Conservation (phyloP, 1,140 invertebrate genomes). For the Caenorhabditis remanei region DNA sequence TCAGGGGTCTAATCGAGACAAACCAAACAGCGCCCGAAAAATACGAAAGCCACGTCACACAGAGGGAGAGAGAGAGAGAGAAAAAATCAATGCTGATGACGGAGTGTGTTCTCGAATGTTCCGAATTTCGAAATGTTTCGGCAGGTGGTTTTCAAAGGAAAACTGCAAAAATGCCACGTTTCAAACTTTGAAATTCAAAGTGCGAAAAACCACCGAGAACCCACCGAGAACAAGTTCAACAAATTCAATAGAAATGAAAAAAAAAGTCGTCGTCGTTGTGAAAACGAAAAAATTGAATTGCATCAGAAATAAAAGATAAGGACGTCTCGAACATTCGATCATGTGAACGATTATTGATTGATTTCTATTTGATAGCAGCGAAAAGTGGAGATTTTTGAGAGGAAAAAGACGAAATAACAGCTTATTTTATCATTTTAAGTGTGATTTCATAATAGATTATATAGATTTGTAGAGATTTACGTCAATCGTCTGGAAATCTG, state of each 20-base stretch:
- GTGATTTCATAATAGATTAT: background rate
- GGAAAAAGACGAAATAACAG: background rate
- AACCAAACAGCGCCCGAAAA: background rate
- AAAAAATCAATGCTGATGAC: no score
- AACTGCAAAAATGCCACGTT: no score
- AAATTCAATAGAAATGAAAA: no score
- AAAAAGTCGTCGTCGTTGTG: no score
- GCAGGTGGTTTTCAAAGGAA: no score
- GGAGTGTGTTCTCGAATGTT: no score
- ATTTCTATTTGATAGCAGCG: background rate
- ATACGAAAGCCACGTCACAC: background rate
- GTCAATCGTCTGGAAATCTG: background rate
- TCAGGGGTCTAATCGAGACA: slow-evolving; percentile 13
- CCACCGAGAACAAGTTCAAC: no score
- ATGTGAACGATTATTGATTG: background rate
- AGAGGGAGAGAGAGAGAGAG: background rate
- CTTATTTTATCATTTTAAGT: slow-evolving; percentile 16
- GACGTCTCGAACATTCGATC: background rate
- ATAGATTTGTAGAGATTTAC: background rate
- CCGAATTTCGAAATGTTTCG: background rate
- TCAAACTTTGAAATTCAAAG: no score
- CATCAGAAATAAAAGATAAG: background rate
- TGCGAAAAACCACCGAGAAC: no score
- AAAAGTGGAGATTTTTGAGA: background rate
- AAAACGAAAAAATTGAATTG: no score